Evolutionary conservation across 2,888 invertebrate genomes (phyloP).

Genomic region (Aspidiotus destructor): DNA sequence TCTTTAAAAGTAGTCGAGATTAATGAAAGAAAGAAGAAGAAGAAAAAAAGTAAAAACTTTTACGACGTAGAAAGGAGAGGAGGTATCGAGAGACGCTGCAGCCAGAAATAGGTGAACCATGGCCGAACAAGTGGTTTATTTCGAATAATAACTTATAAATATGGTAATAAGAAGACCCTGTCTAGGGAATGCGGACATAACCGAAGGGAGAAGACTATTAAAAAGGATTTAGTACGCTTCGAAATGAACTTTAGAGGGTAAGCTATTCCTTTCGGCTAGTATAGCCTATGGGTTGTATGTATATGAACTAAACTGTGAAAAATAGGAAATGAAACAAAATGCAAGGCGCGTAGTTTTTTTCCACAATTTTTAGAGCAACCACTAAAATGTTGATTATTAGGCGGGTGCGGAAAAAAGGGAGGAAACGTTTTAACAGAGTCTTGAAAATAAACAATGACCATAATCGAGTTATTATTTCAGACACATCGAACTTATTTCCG

Average conservation of each 20-base stretch:
- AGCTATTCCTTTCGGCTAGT: not conserved
- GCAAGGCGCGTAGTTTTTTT: not conserved
- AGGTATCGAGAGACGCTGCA: not conserved
- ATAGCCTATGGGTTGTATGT: not conserved
- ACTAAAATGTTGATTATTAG: not conserved
- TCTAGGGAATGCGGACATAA: conserved; percentile 2
- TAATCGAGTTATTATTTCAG: not conserved
- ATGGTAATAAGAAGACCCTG: conserved; percentile 24
- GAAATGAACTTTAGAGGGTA: conserved; percentile 8
- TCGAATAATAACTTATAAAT: conserved; percentile 28
- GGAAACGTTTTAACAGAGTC: not conserved
- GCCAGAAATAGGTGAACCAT: conserved; percentile 14
- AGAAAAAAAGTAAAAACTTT: conserved; percentile 7
- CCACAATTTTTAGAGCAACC: not conserved
- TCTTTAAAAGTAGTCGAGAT: not conserved
- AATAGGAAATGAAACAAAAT: not conserved
- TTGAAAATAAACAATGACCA: not conserved
- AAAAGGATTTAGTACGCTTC: conserved; percentile 21
- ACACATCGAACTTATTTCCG: not conserved
- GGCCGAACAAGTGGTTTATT: conserved; percentile 20
- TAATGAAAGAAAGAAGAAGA: not conserved
- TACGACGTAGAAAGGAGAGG: not conserved
- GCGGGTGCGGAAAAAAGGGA: not conserved
- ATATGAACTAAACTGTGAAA: not conserved
- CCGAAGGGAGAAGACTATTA: conserved; percentile 19